These are phyloP conservation scores for Macrosteles quadrilineatus DNA, from an alignment of 1,140 invertebrate species.

Conservation along the genomic window DNA sequence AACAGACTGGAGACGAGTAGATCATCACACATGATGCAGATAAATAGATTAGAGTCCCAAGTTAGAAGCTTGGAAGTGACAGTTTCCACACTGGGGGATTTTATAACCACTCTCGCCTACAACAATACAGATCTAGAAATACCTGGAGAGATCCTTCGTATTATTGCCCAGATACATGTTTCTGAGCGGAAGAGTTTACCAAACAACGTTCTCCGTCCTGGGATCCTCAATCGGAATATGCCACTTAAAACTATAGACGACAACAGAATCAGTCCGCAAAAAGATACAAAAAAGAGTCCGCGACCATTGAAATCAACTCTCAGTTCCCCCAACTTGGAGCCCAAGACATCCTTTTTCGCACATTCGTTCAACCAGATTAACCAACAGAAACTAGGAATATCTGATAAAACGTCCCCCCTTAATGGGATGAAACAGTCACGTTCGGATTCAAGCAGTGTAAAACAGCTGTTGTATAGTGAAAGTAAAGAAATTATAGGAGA, in stretches of 20 bases:
- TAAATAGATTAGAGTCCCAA: slow-evolving; percentile 63
- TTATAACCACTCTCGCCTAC: slow-evolving; percentile 61
- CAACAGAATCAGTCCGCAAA: slow-evolving; percentile 51
- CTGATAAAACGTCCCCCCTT: slow-evolving; percentile 45
- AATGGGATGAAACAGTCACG: slow-evolving; percentile 29
- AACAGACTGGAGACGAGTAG: slow-evolving; percentile 62
- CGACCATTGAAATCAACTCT: slow-evolving; percentile 51
- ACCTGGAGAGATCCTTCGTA: slow-evolving; percentile 64
- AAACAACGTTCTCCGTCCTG: slow-evolving; percentile 5
- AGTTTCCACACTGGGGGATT: slow-evolving; percentile 60
- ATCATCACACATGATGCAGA: slow-evolving; percentile 57
- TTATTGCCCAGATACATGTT: slow-evolving; percentile 58
- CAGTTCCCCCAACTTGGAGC: slow-evolving; percentile 53
- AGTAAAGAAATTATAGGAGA: slow-evolving; percentile 19
- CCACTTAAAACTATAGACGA: slow-evolving; percentile 58
- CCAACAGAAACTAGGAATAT: slow-evolving; percentile 39
- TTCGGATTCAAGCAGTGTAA: slow-evolving; percentile 31
- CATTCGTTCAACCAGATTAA: slow-evolving; percentile 60
- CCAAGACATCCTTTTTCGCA: slow-evolving; percentile 61
- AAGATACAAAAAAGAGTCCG: slow-evolving; percentile 44
- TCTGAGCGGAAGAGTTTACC: slow-evolving; percentile 49
- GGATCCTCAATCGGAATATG: slow-evolving; percentile 46
- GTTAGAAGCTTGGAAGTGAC: slow-evolving; percentile 65
- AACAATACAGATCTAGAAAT: slow-evolving; percentile 61
- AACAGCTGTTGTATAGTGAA: slow-evolving; percentile 8